Conservation (phyloP, 1,140 invertebrate species). For the Drosophila pseudoananassae region DNA sequence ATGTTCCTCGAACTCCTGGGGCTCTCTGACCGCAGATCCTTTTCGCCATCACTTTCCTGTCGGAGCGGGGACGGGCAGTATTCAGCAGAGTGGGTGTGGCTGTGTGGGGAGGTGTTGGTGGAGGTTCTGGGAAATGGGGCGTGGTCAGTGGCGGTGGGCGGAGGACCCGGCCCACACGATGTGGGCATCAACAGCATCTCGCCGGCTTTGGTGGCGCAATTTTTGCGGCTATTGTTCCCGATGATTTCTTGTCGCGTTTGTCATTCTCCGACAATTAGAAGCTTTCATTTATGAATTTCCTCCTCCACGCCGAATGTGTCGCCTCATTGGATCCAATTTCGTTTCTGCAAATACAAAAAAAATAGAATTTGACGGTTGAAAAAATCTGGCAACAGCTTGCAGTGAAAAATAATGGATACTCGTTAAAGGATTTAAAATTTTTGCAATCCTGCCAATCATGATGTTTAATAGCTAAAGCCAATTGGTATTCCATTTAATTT, state of each 20-base stretch:
- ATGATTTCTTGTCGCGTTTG: conserved; percentile 51
- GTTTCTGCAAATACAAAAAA: conserved; percentile 29
- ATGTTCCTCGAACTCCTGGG: conserved; percentile 12
- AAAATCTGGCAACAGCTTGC: conserved; percentile 37
- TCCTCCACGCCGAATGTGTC: conserved; percentile 17
- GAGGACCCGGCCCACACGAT: conserved; percentile 81
- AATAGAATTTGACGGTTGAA: conserved; percentile 6
- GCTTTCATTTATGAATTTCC: conserved; percentile 75
- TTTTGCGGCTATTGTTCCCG: conserved; percentile 45
- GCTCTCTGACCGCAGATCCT: conserved; percentile 13
- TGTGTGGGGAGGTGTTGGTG: neutral
- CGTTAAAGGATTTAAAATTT: neutral
- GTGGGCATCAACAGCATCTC: conserved; percentile 79
- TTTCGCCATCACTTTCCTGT: conserved; percentile 26
- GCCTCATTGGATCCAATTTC: conserved; percentile 38
- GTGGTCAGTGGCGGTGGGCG: conserved; percentile 23
- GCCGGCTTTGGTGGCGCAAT: conserved; percentile 45
- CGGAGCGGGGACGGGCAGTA: conserved; percentile 7
- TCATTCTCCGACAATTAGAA: conserved; percentile 79
- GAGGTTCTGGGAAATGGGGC: neutral
- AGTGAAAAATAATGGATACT: conserved; percentile 25
- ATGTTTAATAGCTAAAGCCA: neutral
- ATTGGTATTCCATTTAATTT: too few species aligned
- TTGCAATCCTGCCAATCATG: neutral
- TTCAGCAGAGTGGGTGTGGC: conserved; percentile 1